phyloP scores from a whole-genome alignment of 2,797 vertebrate genomes.

The Rhincodon typus region DNA sequence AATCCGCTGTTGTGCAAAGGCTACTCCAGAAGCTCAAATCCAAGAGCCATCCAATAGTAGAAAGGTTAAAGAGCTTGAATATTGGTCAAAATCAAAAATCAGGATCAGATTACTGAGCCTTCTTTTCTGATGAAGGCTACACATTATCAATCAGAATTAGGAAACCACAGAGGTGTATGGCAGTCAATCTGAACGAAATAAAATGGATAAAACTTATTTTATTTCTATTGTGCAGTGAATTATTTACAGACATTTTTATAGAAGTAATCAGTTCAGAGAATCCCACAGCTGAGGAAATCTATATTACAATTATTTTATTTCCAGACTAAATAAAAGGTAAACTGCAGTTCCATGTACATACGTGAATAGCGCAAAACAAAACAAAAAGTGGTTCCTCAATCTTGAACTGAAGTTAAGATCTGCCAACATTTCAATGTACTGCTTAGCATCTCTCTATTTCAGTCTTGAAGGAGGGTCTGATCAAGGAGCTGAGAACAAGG shows the following conservation, averaged over 20 bases:
- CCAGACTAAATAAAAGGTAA: background rate
- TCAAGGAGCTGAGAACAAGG: conserved; percentile 68
- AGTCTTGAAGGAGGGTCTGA: conserved; percentile 42
- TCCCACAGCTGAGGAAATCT: background rate
- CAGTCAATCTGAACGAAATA: background rate
- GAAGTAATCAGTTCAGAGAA: background rate
- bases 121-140: background rate
- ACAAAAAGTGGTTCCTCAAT: too few relatives aligned
- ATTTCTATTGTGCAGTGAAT: background rate
- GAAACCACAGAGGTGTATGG: background rate
- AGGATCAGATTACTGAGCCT: background rate
- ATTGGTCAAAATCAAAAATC: background rate
- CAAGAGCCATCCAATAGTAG: background rate
- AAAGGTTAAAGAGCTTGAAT: background rate
- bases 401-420: background rate
- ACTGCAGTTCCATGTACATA: background rate
- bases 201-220: background rate
- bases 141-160: background rate
- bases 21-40: background rate
- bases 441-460: background rate
- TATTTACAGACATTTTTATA: background rate
- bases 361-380: too few relatives aligned
- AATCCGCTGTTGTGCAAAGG: background rate
- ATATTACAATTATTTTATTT: background rate
- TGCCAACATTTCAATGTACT: background rate